These are phyloP conservation scores for Solenodon paradoxus DNA, from an alignment of 2,113 vertebrate genomes.

Conservation along the genomic window DNA sequence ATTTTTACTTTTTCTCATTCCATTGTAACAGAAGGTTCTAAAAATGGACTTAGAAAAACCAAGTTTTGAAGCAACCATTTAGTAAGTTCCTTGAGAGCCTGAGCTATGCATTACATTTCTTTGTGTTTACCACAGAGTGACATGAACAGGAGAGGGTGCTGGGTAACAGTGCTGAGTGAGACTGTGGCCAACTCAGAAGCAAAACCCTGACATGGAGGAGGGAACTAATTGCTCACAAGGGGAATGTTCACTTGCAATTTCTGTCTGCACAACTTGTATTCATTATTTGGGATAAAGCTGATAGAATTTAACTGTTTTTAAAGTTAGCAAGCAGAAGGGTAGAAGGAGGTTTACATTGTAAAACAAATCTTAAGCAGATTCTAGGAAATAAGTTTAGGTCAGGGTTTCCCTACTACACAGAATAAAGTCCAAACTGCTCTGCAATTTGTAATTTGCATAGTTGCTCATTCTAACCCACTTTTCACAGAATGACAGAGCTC, in stretches of 20 bases:
- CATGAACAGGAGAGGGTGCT: background rate
- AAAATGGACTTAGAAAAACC: constrained; percentile 54
- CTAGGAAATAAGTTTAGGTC: background rate
- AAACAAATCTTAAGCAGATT: background rate
- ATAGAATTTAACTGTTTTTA: background rate
- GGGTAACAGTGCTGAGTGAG: background rate
- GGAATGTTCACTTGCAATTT: constrained; percentile 39
- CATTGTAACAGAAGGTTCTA: constrained; percentile 71
- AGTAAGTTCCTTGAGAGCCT: constrained; percentile 31
- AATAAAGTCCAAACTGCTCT: background rate
- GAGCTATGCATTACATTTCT: background rate
- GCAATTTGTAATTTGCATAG: background rate
- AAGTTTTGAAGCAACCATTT: constrained; percentile 28
- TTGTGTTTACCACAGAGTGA: background rate
- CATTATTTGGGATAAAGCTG: background rate
- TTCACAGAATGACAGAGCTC: background rate
- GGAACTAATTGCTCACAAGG: background rate
- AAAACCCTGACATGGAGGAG: background rate
- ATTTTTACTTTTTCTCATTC: constrained; percentile 74
- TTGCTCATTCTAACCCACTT: background rate
- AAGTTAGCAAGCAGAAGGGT: background rate
- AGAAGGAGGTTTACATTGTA: background rate
- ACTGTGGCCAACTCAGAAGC: background rate
- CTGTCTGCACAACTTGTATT: constrained; percentile 39
- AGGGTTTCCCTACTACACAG: background rate